Conservation (phyloP, 2,888 invertebrate species). For the Agrotis puta region DNA sequence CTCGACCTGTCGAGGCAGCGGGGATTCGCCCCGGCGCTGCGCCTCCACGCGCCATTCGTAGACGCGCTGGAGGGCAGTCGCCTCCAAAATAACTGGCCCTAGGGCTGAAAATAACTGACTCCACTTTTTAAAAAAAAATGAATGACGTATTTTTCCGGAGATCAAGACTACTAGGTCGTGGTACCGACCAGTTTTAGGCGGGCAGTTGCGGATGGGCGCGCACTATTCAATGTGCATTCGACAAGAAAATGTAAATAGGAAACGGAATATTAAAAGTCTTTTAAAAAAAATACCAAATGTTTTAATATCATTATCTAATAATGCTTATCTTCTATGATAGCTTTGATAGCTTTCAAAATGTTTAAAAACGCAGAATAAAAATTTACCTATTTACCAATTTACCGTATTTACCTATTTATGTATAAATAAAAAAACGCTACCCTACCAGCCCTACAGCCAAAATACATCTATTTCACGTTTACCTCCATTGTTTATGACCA, state of each 20-base stretch:
- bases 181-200: constrained; percentile 55
- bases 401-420: too few relatives aligned
- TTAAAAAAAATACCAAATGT: background rate
- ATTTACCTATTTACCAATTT: too few relatives aligned
- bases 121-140: too few relatives aligned
- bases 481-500: constrained; percentile 86
- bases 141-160: constrained; percentile 30
- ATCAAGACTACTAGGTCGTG: constrained; percentile 65
- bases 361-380: background rate
- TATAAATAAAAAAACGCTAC: background rate
- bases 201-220: constrained; percentile 40
- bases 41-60: too few relatives aligned
- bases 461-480: constrained; percentile 85
- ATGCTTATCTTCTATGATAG: too few relatives aligned
- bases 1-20: too few relatives aligned
- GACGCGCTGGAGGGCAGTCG: too few relatives aligned
- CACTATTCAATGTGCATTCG: constrained; percentile 26
- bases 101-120: too few relatives aligned
- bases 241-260: constrained; percentile 48
- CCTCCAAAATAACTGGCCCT: too few relatives aligned
- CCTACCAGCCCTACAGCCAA: constrained; percentile 76
- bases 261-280: background rate
- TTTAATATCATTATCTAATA: background rate
- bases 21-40: too few relatives aligned
- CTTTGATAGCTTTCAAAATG: background rate